Conservation (phyloP, 2,113 vertebrate species). For the Cheirogaleus medius region DNA sequence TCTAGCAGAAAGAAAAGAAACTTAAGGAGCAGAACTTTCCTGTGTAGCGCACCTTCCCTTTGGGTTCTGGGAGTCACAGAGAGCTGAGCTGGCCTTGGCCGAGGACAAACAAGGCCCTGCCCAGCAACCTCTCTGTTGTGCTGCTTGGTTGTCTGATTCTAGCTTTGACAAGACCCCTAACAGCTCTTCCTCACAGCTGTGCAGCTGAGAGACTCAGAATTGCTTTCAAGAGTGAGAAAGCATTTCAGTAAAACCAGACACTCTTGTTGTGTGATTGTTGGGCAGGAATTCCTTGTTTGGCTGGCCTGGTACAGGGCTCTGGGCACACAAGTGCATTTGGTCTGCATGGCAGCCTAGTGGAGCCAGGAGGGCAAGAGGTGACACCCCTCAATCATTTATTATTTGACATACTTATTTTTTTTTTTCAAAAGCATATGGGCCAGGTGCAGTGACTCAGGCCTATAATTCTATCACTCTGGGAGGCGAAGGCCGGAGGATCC, state of each 20-base stretch:
- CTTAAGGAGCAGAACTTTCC: background rate
- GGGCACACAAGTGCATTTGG: background rate
- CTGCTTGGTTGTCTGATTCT: background rate
- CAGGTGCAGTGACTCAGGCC: too few species aligned
- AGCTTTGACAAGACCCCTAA: background rate
- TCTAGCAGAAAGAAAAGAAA: background rate
- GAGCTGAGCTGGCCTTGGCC: background rate
- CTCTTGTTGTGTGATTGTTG: background rate
- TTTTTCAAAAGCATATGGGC: background rate
- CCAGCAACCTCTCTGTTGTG: background rate
- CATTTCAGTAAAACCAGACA: background rate
- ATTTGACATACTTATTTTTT: background rate
- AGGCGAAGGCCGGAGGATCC: too few species aligned
- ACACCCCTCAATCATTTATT: background rate
- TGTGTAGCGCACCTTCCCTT: background rate
- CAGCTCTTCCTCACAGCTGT: background rate
- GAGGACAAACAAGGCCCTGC: background rate
- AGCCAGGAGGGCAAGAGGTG: background rate
- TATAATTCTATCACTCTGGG: too few species aligned
- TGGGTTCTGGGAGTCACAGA: background rate
- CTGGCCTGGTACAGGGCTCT: background rate
- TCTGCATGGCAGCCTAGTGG: background rate
- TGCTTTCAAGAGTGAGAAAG: slow-evolving; percentile 33
- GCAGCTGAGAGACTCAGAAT: background rate
- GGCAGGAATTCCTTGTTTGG: slow-evolving; percentile 42